Evolutionary conservation across 2,113 vertebrate genomes (phyloP), one percentile per base, ranked within the genome.

Genomic region (Triplophysa tibetana): DNA sequence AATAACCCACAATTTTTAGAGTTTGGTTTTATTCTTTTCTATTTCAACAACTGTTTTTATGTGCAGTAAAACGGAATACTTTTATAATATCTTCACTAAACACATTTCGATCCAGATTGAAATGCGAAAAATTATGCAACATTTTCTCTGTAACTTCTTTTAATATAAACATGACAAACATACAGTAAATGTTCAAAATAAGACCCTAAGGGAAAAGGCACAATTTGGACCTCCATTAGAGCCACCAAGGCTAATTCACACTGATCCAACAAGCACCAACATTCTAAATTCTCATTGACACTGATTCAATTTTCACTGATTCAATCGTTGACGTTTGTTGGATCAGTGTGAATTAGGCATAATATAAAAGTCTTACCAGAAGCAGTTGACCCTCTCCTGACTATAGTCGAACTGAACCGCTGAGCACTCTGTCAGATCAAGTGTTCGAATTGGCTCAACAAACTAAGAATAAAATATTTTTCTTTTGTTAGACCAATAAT

Each of bases 321-420:
- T 45, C 11, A 45, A 38, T 33, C 6, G 4, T 33, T 33, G 4
- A 33, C 6, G 33, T 33, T 33, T 33, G 33, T 33, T 33, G 33
- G 33, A 5, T 33, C 33, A 7, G 6, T 38, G 33, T 6, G 33
- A 38, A 38, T 38, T 1, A 48, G 21, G 14, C 29, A 58, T 16
- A 41, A 61, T 13, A 52, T 64, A 24, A 24, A n/a, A 29, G 33
- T 10, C 95, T 93, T 89, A 99, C 98, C 98, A 99, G 88, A 99
- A 99, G 85, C 98, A 99, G 90, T 99, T 99, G 65, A 98, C 93
- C 85, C 88, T 94, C 70, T 97, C 95, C 86, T 96, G 96, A 70
- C 96, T 96, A 78, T 99, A 99, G 88, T 99, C 98, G 81, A 99
- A 99, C 79, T 98, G 98, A 26, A 98, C 95, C 0, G 96, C 97